Percentiles rank a stretch among this genome's conserved stretches.
phyloP scores from a whole-genome alignment of 1,140 invertebrate species.

The Cyphomyrmex costatus region DNA sequence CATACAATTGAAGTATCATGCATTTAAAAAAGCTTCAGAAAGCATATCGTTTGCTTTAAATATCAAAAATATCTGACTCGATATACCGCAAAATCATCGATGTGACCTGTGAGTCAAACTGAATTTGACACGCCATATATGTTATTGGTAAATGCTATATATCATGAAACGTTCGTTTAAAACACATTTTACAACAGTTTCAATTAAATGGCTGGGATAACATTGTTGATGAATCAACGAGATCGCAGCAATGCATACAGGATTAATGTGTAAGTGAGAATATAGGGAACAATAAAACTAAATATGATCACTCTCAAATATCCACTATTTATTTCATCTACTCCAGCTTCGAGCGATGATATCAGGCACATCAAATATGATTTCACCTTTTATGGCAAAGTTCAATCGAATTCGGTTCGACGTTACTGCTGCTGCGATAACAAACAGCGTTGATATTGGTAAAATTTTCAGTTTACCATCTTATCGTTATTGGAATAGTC shows the following conservation, averaged over 20 bases:
- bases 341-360: conserved; percentile 22
- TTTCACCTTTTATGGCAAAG: conserved; percentile 55
- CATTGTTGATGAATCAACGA: conserved; percentile 31
- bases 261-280: conserved; percentile 13
- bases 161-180: conserved; percentile 33
- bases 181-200: conserved; percentile 37
- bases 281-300: conserved; percentile 50
- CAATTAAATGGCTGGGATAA: conserved; percentile 46
- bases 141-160: conserved; percentile 24
- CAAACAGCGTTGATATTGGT: conserved; percentile 33
- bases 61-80: not conserved
- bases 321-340: conserved; percentile 46
- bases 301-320: conserved; percentile 55
- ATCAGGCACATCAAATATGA: conserved; percentile 55
- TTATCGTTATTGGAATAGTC: conserved; percentile 49
- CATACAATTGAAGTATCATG: not conserved
- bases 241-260: not conserved
- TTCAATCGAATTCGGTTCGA: conserved; percentile 56
- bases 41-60: not conserved
- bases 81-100: conserved; percentile 33
- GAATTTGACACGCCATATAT: conserved; percentile 11
- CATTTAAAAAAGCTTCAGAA: conserved; percentile 9
- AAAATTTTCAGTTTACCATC: conserved; percentile 59
- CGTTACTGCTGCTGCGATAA: conserved; percentile 52
- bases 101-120: conserved; percentile 1